Conservation (phyloP, 2,797 vertebrate genomes). For the Aulostomus chinensis region DNA sequence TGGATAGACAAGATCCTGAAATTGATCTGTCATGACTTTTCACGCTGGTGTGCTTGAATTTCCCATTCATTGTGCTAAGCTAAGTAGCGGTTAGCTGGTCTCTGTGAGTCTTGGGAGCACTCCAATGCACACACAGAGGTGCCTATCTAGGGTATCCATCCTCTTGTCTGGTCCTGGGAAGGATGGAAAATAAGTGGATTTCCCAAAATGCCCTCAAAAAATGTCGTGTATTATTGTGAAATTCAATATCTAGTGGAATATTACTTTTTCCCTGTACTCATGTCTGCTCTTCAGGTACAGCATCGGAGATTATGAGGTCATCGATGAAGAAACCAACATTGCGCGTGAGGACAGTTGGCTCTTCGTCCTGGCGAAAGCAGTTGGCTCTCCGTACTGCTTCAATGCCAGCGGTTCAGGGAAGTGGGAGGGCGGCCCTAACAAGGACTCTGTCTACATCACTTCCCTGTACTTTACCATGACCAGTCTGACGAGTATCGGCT, state of each 20-base stretch:
- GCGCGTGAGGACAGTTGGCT: constrained; percentile 95
- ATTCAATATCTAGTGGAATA: not conserved
- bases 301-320: constrained; percentile 99
- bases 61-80: no score
- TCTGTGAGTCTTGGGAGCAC: no score
- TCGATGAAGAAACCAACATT: constrained; percentile 92
- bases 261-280: no score
- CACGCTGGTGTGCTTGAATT: no score
- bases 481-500: constrained; percentile 97
- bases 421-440: constrained; percentile 97
- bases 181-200: no score
- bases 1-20: no score
- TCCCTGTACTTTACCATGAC: constrained; percentile 99
- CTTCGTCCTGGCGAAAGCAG: constrained; percentile 89
- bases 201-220: no score
- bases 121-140: no score
- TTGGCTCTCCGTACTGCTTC: constrained; percentile 93
- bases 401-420: constrained; percentile 90
- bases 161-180: no score
- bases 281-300: constrained; percentile 83
- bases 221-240: not conserved
- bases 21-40: no score
- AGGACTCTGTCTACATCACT: constrained; percentile 97
- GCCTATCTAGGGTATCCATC: no score
- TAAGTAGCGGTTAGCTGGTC: no score